Evolutionary conservation across 1,140 invertebrate species (phyloP).

Genomic region (Dendrolimus punctatus): DNA sequence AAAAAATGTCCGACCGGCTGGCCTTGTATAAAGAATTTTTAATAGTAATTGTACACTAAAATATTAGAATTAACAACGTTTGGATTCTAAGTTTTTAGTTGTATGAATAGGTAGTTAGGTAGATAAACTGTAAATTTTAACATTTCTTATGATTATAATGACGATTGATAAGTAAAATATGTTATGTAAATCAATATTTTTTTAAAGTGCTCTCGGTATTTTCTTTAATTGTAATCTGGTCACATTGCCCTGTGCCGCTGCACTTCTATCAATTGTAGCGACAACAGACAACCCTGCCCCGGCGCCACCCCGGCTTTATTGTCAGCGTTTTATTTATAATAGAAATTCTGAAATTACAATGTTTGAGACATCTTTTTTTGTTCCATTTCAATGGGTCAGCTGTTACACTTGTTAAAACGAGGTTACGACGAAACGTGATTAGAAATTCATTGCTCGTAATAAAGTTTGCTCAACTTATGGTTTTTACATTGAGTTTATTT

Average conservation of each 20-base stretch:
- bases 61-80: no score
- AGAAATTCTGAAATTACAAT: slow-evolving; percentile 24
- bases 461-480: neutral
- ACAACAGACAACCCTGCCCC: slow-evolving; percentile 8
- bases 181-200: no score
- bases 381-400: slow-evolving; percentile 16
- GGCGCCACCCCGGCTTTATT: slow-evolving; percentile 15
- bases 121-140: no score
- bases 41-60: no score
- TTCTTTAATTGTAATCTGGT: no score
- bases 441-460: neutral
- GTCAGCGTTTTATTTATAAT: slow-evolving; percentile 17
- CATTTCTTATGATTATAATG: no score
- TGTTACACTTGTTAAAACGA: slow-evolving; percentile 12
- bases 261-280: slow-evolving; percentile 27
- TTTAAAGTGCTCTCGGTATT: no score
- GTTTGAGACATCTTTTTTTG: slow-evolving; percentile 12
- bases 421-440: neutral
- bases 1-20: no score
- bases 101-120: no score
- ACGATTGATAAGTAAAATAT: no score
- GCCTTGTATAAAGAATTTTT: no score
- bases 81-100: no score
- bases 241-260: neutral
- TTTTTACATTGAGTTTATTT: neutral